Conservation (phyloP, 2,797 vertebrate genomes). For the Garrulus glandarius region DNA sequence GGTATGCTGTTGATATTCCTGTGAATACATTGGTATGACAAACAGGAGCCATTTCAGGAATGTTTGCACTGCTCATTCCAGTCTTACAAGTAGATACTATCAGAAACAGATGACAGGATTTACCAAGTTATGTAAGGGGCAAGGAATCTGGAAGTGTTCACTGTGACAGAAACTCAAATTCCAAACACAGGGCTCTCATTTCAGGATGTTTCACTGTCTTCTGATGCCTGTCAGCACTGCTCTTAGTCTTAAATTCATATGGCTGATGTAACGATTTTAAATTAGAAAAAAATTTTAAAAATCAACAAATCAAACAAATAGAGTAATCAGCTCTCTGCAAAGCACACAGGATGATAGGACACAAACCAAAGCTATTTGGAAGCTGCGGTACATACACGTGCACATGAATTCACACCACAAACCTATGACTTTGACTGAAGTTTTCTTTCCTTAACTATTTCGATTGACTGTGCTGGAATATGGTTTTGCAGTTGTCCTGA, state of each 20-base stretch:
- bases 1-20: background rate
- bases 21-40: background rate
- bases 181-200: background rate
- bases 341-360: background rate
- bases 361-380: background rate
- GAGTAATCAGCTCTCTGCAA: background rate
- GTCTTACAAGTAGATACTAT: conserved; percentile 30
- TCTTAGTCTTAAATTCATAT: background rate
- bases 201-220: background rate
- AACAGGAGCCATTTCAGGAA: conserved; percentile 30
- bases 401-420: background rate
- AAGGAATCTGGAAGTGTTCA: conserved; percentile 15
- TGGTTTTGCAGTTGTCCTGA: background rate
- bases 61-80: conserved; percentile 45
- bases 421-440: background rate
- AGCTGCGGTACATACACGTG: rapidly evolving
- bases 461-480: background rate
- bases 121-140: background rate
- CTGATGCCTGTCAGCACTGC: background rate
- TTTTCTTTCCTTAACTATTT: background rate
- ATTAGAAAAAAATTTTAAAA: background rate
- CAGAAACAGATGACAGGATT: conserved; percentile 28
- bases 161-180: background rate
- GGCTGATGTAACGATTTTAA: background rate
- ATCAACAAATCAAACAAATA: background rate